Evolutionary conservation across 2,888 invertebrate genomes (phyloP).

Genomic region (Zelleria hepariella): DNA sequence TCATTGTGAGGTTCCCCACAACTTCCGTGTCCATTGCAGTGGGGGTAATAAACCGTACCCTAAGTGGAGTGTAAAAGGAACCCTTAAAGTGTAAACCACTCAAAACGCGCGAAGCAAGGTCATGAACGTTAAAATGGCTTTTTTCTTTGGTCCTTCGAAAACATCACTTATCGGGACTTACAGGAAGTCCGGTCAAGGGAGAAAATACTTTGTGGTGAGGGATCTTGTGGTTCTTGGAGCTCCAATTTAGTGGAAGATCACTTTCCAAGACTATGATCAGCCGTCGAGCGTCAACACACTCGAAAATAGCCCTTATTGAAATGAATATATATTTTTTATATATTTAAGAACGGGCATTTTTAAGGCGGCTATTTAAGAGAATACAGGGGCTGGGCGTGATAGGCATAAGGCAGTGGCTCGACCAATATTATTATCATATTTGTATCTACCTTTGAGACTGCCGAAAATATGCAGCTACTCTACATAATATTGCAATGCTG

Average conservation of each 20-base stretch:
- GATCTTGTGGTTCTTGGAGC: not conserved
- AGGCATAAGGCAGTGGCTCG: too few relatives aligned
- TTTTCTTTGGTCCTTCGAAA: not conserved
- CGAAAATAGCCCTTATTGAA: too few relatives aligned
- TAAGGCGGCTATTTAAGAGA: too few relatives aligned
- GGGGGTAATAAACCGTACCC: not conserved
- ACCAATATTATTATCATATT: too few relatives aligned
- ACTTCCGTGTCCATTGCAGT: not conserved
- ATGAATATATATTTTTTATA: too few relatives aligned
- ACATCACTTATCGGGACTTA: not conserved
- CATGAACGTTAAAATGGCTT: not conserved
- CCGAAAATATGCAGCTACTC: too few relatives aligned
- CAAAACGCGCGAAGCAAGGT: constrained; percentile 22
- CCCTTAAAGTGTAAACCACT: not conserved
- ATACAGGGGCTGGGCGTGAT: too few relatives aligned
- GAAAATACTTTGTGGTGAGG: not conserved
- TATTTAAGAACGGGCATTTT: too few relatives aligned
- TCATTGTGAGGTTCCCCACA: not conserved
- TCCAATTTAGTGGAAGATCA: not conserved
- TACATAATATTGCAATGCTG: too few relatives aligned
- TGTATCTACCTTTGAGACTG: too few relatives aligned
- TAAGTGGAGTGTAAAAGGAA: not conserved
- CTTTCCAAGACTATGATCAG: not conserved
- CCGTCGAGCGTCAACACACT: too few relatives aligned
- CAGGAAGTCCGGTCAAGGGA: not conserved